Base-by-base conservation (phyloP, 2,113 vertebrate species). In the Malurus elegans region DNA sequence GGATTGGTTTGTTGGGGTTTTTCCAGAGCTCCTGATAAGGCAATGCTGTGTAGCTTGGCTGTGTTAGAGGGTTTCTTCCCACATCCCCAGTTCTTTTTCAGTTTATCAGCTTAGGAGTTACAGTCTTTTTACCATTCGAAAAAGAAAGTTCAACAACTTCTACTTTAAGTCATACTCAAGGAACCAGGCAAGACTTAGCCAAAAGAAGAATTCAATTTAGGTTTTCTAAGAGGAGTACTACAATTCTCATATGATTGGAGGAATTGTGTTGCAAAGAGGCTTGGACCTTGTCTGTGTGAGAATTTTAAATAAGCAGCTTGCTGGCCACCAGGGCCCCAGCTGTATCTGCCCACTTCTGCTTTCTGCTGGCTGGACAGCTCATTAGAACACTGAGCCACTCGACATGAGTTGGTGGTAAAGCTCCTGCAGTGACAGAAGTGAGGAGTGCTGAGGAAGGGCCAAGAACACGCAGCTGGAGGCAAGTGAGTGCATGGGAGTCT, bases 341-440 rank as follows among this genome's bases (percentile, higher is more conserved):
- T 86, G 2, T 14, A 7, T 67, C 34, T 80, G 79, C n/a, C 40
- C 11, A 0, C 12, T 32, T 60, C 14, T 60, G 26, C 67, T 56
- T 80, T 36, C 45, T 75, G 16, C 70, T 76, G 79, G 4, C 73
- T 86, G 73, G 38, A 58, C 47, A 81, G 69, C 78, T 78, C 23
- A 1, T 38, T 20, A 10, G 29, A 11, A 1, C 3, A 0, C 17
- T 25, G 64, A 90, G n/a, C 47, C 47, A 9, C 9, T 53, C 38
- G 14, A 2, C 1, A 0, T 1, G 31, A 42, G 80, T 5, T 62
- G 61, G 5, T 51, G 48, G 47, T 14, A 53, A 66, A 81, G 38
- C 21, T 29, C 25, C 38, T 24, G 28, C 57, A 9, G 2, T 18
- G 57, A 13, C 26, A 14, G 2, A 51, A 34, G 23, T 14, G 57